phyloP scores from a whole-genome alignment of 37 sponge, comb jelly and placozoan species.

The Hexactinellida sp. region DNA sequence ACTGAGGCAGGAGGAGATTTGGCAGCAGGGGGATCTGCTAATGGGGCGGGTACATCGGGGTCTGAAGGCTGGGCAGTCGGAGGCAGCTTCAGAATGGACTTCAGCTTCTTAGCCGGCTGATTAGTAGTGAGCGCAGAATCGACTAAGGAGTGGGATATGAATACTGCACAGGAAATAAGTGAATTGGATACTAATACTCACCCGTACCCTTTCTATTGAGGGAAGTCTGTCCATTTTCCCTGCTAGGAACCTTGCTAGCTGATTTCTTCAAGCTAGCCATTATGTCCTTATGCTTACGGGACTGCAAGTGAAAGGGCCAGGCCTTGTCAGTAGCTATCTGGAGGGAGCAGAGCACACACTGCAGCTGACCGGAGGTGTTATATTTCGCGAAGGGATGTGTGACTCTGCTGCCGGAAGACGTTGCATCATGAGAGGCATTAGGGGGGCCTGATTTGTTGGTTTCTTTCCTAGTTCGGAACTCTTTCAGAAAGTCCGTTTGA shows the following conservation, averaged over 20 bases:
- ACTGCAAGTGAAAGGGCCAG: slow-evolving; percentile 56
- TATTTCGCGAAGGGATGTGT: slow-evolving; percentile 31
- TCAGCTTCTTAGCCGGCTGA: background rate
- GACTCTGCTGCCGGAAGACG: background rate
- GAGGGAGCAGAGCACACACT: slow-evolving; percentile 43
- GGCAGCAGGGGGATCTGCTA: background rate
- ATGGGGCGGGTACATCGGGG: background rate
- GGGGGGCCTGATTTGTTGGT: background rate
- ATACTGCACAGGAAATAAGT: too few relatives aligned
- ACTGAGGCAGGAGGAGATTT: background rate
- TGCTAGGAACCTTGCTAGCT: background rate
- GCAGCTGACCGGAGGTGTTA: slow-evolving; percentile 50
- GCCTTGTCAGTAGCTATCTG: slow-evolving; percentile 39
- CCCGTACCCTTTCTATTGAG: too few relatives aligned
- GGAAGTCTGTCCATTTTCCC: too few relatives aligned
- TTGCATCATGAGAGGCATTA: background rate
- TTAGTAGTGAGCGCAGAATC: too few relatives aligned
- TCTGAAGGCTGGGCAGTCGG: background rate
- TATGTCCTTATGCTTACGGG: slow-evolving; percentile 46
- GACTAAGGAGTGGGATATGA: too few relatives aligned
- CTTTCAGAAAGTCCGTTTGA: background rate
- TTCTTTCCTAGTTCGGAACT: background rate
- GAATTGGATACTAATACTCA: too few relatives aligned
- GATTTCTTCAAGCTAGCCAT: background rate
- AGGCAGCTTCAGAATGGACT: background rate